A percentile compares a stretch with the other conserved stretches of the same genome.
Evolutionary conservation across 2,797 vertebrate genomes (phyloP).

Genomic region (Protonibea diacanthus): DNA sequence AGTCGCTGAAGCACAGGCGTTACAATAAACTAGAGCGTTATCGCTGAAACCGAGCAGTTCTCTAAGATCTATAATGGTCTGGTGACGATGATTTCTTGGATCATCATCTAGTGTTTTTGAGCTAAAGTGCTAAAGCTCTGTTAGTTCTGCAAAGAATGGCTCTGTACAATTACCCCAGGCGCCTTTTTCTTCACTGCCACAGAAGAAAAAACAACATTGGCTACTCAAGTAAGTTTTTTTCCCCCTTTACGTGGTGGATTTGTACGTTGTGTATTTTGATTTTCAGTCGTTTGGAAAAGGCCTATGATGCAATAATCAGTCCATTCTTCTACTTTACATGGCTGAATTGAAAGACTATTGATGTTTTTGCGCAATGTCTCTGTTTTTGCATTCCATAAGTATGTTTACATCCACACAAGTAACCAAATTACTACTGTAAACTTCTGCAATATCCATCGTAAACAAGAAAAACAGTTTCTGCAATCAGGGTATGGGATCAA

Average conservation of each 20-base stretch:
- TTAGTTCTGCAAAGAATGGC: conserved; percentile 21
- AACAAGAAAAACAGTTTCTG: no score
- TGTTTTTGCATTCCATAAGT: background rate
- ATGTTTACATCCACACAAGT: background rate
- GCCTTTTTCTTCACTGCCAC: conserved; percentile 2
- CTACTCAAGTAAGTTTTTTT: background rate
- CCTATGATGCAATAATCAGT: background rate
- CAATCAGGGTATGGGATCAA: background rate
- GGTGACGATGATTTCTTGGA: conserved; percentile 43
- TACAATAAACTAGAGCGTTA: conserved; percentile 25
- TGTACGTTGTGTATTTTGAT: conserved; percentile 1
- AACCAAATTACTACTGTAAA: background rate
- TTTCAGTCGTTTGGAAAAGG: background rate
- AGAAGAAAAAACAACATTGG: background rate
- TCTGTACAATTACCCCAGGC: conserved; percentile 1
- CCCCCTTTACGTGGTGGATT: background rate
- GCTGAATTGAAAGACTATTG: background rate
- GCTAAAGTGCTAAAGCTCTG: conserved; percentile 38
- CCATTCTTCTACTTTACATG: background rate
- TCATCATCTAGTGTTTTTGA: conserved; percentile 27
- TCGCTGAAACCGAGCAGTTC: conserved; percentile 40
- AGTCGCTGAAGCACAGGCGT: conserved; percentile 4
- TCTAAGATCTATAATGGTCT: conserved; percentile 12
- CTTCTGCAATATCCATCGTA: background rate
- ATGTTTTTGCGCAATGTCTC: background rate